Evolutionary conservation across 2,888 invertebrate genomes (phyloP), one percentile per base, ranked within the genome.

Genomic region (Phasia obesa): DNA sequence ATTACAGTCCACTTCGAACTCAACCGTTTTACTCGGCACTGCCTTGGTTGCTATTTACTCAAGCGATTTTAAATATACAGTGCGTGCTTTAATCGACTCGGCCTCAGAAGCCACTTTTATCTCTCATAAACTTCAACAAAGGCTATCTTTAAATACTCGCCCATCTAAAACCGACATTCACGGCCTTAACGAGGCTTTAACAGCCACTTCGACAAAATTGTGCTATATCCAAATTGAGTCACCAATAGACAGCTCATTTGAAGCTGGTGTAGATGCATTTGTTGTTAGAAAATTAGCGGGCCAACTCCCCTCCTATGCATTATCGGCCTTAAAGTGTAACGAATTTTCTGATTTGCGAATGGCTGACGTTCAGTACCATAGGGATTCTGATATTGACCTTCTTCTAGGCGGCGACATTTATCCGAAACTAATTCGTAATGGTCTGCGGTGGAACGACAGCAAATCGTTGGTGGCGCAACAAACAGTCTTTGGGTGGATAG

Each of bases 381-480:
- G 19, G 19, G 2, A 6, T 13, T 35, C 57, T 19, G 31, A 31
- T 1, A 35, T 35, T 4, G 67, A 53, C 35, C 0, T 42, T 6
- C 38, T 67, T 19, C 38, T 67, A 1, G 67, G 67, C 15, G 19
- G 51, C 4, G 51, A 67, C 15, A 13, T 67, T 7, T 59, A 70
- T 11, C 69, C 70, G 0, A 27, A 44, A 19, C 44, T 70, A 23
- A 31, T 70, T 13, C 9, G 42, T 6, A 13, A 55, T 19, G 57
- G 70, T 2, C 13, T 65, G 4, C 17, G 51, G 15, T 31, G 21
- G 31, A 6, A 13, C 19, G 13, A 23, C 0, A n/a, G n/a, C 1
- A 25, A 17, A 15, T 62, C 44, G 25, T 44, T 62, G 7, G 21
- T 62, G 25, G 62, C 47, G 13, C 57, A 57, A 57, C 17, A 17